Base-by-base conservation (phyloP, 2,888 invertebrate species). In the Gnatocerus cornutus region DNA sequence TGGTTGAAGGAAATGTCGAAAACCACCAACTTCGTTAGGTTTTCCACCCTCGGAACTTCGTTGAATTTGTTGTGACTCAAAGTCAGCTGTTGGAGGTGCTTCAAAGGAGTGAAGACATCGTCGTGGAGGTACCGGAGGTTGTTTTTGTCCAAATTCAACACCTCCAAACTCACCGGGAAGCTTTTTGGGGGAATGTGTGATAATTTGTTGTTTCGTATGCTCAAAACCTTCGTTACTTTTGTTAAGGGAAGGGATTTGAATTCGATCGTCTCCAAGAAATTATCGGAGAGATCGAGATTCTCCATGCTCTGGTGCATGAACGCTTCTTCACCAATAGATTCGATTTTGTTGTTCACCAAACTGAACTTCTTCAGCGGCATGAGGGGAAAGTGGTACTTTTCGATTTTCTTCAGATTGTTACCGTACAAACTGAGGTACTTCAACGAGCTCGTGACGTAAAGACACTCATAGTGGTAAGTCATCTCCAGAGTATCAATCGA, bases 301-400 rank as follows among this genome's bases (percentile, higher is more conserved):
- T 52, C 48, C 7, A 53, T 33, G 9, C 27, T 14, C 4, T 53
- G 41, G 43, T 43, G 9, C 3, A 1, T 41, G 13, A 63, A 53
- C 39, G 52, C 52, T 6, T 43, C 16, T 13, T 12, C 12, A 21
- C 13, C 10, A n/a, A 63, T 52, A 7, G 30, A 12, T 30, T 63
- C 63, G 29, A 63, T 52, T 63, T 63, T 53, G 16, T 63, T 63
- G 33, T 63, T 63, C 9, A 63, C 63, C 8, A 63, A 29, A 43
- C 53, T 63, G 30, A 63, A 50, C n/a, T 41, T 63, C 16, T 43
- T 43, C 30, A 63, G 14, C 14, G 13, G 27, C 4, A 63, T 12
- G 1, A 43, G 14, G 9, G 52, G 52, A 53, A 63, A 63, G 30
- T 52, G 33, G 16, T 63, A 53, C 12, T 5, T 10, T 33, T 53